phyloP scores from a whole-genome alignment of 2,888 invertebrate genomes.

The Darwinula stevensoni region DNA sequence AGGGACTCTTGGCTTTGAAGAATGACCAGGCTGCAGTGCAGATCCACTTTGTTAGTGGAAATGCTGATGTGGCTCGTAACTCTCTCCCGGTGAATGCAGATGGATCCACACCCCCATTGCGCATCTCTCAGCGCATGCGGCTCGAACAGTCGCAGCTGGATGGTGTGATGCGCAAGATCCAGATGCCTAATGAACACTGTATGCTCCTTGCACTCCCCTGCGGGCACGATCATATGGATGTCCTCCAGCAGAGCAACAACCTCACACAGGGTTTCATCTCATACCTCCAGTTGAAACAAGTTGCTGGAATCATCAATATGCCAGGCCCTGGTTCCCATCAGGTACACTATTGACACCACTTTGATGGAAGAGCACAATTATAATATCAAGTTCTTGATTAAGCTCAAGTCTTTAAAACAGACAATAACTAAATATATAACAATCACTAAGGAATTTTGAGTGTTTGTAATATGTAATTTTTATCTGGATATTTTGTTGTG shows the following conservation, averaged over 20 bases:
- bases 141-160: constrained; percentile 83
- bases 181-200: constrained; percentile 86
- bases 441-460: no score
- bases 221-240: constrained; percentile 76
- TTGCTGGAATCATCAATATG: constrained; percentile 92
- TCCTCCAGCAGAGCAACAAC: constrained; percentile 67
- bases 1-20: constrained; percentile 72
- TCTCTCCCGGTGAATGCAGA: constrained; percentile 51
- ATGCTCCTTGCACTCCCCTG: constrained; percentile 83
- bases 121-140: constrained; percentile 91
- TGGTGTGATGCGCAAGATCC: constrained; percentile 84
- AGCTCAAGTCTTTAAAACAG: not conserved
- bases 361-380: constrained; percentile 4
- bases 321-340: constrained; percentile 51
- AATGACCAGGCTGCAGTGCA: constrained; percentile 91
- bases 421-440: not conserved
- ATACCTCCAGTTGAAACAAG: constrained; percentile 84
- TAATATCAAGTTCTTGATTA: not conserved
- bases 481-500: no score
- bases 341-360: constrained; percentile 21
- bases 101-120: constrained; percentile 49
- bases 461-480: no score
- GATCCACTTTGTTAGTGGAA: constrained; percentile 94
- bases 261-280: constrained; percentile 75
- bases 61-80: constrained; percentile 55